These are phyloP conservation scores for Gallinago jamesoni DNA, from an alignment of 2,113 vertebrate species.

Conservation along the genomic window DNA sequence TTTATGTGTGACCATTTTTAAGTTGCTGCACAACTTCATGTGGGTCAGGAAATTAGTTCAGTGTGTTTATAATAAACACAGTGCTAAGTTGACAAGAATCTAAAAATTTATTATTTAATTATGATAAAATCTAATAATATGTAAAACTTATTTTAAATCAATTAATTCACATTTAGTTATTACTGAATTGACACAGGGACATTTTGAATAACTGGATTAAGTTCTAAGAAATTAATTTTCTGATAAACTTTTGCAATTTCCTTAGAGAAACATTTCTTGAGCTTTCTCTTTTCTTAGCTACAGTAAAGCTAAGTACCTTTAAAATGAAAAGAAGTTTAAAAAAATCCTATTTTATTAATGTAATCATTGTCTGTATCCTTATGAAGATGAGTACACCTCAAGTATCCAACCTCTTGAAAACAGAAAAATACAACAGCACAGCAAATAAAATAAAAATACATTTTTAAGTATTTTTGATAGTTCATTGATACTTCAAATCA, in stretches of 20 bases:
- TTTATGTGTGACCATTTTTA: neutral
- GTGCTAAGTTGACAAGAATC: constrained; percentile 1
- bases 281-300: neutral
- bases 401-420: neutral
- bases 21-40: neutral
- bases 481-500: neutral
- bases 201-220: constrained; percentile 18
- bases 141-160: neutral
- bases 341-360: neutral
- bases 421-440: neutral
- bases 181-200: neutral
- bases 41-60: constrained; percentile 25
- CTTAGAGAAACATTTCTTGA: neutral
- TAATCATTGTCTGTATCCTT: neutral
- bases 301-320: neutral
- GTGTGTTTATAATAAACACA: constrained; percentile 23
- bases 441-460: neutral
- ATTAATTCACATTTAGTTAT: constrained; percentile 13
- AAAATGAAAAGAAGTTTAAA: neutral
- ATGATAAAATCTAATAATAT: neutral
- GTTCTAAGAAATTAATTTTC: neutral
- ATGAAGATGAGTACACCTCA: neutral
- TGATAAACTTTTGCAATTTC: neutral
- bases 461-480: neutral
- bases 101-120: neutral